phyloP scores from a whole-genome alignment of 2,888 invertebrate genomes.

The Mellilla xanthometata region DNA sequence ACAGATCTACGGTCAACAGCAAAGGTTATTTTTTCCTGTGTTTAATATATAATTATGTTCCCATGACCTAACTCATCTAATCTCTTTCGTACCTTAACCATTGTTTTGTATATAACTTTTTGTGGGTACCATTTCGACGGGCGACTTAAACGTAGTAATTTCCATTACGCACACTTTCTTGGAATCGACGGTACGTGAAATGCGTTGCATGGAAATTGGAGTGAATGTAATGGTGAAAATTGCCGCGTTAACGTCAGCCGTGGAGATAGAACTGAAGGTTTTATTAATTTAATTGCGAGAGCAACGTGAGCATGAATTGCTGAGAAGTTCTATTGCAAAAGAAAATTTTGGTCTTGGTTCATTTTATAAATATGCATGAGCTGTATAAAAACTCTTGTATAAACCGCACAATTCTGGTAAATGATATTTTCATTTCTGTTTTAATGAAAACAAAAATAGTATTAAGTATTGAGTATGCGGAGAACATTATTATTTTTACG shows the following conservation, averaged over 20 bases:
- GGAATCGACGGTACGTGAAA: background rate
- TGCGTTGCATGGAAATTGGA: background rate
- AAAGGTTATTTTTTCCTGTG: constrained; percentile 46
- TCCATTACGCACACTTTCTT: background rate
- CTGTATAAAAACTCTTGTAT: no score
- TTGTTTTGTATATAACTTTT: constrained; percentile 2
- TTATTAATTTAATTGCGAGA: background rate
- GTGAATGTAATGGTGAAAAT: background rate
- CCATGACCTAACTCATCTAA: no score
- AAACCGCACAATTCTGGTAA: no score
- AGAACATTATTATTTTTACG: no score
- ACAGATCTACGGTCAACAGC: constrained; percentile 27
- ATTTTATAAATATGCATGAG: no score
- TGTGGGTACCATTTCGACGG: background rate
- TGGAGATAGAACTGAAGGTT: constrained; percentile 1
- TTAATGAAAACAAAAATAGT: no score
- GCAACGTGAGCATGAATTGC: background rate
- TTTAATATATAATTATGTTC: constrained; percentile 16
- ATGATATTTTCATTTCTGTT: no score
- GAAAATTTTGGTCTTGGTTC: no score
- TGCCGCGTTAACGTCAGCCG: background rate
- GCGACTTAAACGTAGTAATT: background rate
- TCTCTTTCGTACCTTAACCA: background rate
- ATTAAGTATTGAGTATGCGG: no score
- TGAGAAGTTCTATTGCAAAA: background rate